Conservation (phyloP, 2,113 vertebrate species). For the Natator depressus region DNA sequence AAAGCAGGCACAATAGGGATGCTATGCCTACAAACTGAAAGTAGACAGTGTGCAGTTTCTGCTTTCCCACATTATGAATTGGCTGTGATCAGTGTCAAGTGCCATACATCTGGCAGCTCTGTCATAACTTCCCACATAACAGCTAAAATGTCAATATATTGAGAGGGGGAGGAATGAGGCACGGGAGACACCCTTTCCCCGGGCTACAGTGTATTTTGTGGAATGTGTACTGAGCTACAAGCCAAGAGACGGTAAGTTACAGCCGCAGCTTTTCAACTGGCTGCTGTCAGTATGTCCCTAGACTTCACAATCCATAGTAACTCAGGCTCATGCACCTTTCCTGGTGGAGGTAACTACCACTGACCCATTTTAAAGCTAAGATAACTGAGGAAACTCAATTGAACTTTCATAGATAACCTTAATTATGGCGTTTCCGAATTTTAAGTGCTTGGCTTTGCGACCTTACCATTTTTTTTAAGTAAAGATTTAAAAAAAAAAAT, state of each 20-base stretch:
- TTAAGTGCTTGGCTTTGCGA: slow-evolving; percentile 20
- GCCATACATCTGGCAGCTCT: background rate
- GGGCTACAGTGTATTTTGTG: too few species aligned
- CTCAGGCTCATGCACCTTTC: background rate
- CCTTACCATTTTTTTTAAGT: background rate
- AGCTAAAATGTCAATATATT: background rate
- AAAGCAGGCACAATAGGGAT: background rate
- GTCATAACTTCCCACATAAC: background rate
- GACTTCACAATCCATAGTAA: background rate
- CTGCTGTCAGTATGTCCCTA: background rate
- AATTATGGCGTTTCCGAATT: slow-evolving; percentile 3
- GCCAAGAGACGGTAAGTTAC: background rate
- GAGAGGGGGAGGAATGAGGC: background rate
- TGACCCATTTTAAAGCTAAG: background rate
- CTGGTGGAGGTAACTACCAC: background rate
- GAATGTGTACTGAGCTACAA: background rate
- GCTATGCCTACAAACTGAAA: background rate
- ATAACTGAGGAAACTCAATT: background rate
- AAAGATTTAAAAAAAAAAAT: background rate
- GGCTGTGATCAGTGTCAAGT: background rate
- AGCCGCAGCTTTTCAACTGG: background rate
- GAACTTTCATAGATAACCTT: background rate
- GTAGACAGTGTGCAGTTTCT: background rate
- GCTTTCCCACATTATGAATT: background rate
- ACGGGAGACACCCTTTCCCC: background rate